A percentile compares a stretch with the other conserved stretches of the same genome.
Evolutionary conservation across 2,888 invertebrate genomes (phyloP).

Genomic region (Leucophenga maculata): DNA sequence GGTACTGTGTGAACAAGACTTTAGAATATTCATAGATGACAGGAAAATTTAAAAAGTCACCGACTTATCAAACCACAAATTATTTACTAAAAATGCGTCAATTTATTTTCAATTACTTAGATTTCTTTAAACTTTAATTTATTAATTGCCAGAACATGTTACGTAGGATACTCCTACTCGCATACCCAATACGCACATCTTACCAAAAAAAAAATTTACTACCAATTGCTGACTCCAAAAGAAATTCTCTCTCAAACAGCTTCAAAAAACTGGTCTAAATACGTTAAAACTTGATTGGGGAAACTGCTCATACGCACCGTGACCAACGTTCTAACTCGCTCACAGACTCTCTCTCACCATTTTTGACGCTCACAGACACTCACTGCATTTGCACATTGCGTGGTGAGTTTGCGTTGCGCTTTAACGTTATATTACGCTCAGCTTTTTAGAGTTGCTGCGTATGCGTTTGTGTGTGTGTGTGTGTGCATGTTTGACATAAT

Average conservation of each 20-base stretch:
- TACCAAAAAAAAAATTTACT: neutral
- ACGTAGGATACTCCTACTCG: too few relatives aligned
- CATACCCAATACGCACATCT: too few relatives aligned
- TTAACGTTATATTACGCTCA: neutral
- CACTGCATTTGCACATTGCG: constrained; percentile 27
- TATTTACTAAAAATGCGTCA: too few relatives aligned
- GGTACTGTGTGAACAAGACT: too few relatives aligned
- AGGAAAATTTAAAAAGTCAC: too few relatives aligned
- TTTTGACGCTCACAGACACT: neutral
- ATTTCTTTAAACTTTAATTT: too few relatives aligned
- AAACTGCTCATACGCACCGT: too few relatives aligned
- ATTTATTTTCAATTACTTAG: too few relatives aligned
- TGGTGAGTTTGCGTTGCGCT: constrained; percentile 44
- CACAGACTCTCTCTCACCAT: neutral
- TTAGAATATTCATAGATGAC: too few relatives aligned
- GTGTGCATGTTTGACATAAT: neutral
- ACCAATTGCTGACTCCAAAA: neutral
- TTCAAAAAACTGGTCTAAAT: neutral
- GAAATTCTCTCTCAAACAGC: neutral
- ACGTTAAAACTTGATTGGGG: too few relatives aligned
- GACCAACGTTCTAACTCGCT: neutral
- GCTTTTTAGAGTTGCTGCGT: neutral
- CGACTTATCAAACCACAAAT: too few relatives aligned
- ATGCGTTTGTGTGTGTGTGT: constrained; percentile 1
- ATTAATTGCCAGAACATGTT: too few relatives aligned